These are phyloP conservation scores for Semotilus atromaculatus DNA, from an alignment of 2,797 vertebrate genomes.

Conservation along the genomic window DNA sequence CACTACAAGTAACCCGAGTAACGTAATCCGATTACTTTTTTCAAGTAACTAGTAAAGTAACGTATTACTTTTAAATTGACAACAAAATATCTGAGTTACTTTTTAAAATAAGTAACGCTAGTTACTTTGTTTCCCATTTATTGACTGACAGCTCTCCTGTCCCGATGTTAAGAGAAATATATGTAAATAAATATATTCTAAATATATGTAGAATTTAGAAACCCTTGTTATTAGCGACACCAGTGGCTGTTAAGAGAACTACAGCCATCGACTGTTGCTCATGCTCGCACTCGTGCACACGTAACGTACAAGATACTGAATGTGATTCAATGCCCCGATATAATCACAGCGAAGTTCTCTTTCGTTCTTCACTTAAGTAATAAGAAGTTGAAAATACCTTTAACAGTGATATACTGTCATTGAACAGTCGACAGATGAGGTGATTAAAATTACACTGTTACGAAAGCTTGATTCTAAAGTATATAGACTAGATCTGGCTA, in stretches of 20 bases:
- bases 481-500: no score
- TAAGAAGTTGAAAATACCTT: no score
- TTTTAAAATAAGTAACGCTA: neutral
- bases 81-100: neutral
- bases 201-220: neutral
- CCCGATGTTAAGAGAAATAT: neutral
- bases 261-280: neutral
- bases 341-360: no score
- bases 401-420: no score
- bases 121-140: neutral
- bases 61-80: neutral
- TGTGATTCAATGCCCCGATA: no score
- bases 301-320: neutral
- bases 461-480: no score
- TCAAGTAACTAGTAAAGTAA: neutral
- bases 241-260: neutral
- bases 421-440: no score
- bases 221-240: neutral
- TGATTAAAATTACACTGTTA: no score
- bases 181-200: no score
- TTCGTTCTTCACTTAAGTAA: no score
- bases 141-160: neutral
- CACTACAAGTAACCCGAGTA: neutral
- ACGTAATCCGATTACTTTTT: neutral
- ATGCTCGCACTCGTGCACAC: no score